Base-by-base conservation (phyloP, 2,888 invertebrate species). In the Hedychridium roseum region DNA sequence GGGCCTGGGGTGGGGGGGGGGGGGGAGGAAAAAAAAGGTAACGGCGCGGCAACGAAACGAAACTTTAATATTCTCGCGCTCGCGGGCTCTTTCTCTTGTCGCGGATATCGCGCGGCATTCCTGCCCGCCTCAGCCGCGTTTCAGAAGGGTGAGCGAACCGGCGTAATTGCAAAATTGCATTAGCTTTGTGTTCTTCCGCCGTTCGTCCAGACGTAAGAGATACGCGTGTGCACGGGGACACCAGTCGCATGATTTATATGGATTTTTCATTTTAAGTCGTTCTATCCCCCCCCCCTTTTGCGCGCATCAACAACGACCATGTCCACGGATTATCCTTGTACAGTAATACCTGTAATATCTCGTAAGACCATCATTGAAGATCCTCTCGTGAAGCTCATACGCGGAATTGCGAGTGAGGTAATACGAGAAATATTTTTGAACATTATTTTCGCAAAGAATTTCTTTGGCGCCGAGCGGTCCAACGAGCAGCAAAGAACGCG, bases 111-210 rank as follows among this genome's bases (percentile, higher is more conserved):
- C 52, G 43, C 50, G 34, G 46, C 62, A 65, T 64, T 65, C 60
- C 64, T 64, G 62, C 39, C 52, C 54, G 11, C 52, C 45, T 41
- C 50, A 41, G 32, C 34, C 17, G 17, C 41, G 9, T 28, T 26
- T 11, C 17, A 26, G 32, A 31, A 17, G 21, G 58, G 47, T 47
- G 56, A 48, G 40, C 48, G 61, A 54, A 56, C 60, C 64, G 59
- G 64, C 63, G 67, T 73, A 73, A 73, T 72, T 73, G 72, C 69
- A 70, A 73, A 72, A 73, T 73, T 72, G 71, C 72, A 72, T 73
- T 72, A 73, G 73, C 72, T 71, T 73, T 73, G 73, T 70, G 69
- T 69, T 70, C 71, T 66, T 71, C 64, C 60, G 66, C 62, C 64
- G 60, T 68, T 67, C 69, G 70, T 50, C 61, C 70, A 68, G 68